phyloP scores from a whole-genome alignment of 2,888 invertebrate genomes.

The Nowickia ferox region DNA sequence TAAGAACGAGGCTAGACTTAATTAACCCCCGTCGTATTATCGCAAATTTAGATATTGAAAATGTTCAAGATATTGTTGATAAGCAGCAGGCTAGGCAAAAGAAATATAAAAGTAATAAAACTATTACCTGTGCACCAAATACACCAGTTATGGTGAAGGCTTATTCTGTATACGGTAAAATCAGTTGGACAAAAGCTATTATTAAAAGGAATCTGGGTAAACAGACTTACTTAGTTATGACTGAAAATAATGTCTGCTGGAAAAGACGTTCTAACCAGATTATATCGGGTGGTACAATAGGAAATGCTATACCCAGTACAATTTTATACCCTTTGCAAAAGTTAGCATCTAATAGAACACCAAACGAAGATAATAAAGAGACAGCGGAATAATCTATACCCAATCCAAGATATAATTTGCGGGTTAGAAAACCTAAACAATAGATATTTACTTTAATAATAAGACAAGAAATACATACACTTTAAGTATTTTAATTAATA shows the following conservation, averaged over 20 bases:
- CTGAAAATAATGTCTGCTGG: constrained; percentile 20
- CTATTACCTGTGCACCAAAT: constrained; percentile 8
- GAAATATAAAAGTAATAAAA: constrained; percentile 35
- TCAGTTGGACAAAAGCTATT: constrained; percentile 33
- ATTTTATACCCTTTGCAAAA: no score
- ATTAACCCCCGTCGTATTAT: not conserved
- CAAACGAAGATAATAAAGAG: no score
- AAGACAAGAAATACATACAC: no score
- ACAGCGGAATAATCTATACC: no score
- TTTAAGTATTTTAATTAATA: no score
- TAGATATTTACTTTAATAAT: no score
- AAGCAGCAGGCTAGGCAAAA: constrained; percentile 37
- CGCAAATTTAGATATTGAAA: not conserved
- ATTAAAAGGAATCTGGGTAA: constrained; percentile 29
- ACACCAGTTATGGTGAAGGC: not conserved
- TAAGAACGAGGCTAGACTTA: constrained; percentile 36
- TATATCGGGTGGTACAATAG: not conserved
- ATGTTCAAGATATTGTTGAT: constrained; percentile 1
- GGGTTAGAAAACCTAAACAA: no score
- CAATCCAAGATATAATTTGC: no score
- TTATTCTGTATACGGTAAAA: constrained; percentile 31
- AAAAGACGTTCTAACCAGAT: constrained; percentile 49
- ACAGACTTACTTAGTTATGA: constrained; percentile 15
- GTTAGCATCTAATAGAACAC: no score
- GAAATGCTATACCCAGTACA: no score